Conservation (phyloP, 2,888 invertebrate genomes). For the Ennomos quercinarius region DNA sequence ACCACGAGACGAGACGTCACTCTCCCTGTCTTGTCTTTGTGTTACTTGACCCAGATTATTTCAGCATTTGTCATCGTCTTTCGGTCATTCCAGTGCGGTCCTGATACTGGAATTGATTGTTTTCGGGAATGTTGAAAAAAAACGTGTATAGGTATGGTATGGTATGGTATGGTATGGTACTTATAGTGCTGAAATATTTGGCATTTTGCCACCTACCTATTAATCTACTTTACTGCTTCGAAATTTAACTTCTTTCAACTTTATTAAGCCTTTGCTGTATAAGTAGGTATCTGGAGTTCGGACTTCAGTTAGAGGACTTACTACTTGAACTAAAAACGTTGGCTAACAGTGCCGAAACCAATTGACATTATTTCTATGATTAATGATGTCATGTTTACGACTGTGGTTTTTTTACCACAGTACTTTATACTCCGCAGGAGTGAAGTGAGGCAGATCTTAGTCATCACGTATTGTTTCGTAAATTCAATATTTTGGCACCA, state of each 20-base stretch:
- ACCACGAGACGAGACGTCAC: slow-evolving; percentile 47
- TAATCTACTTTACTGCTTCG: slow-evolving; percentile 7
- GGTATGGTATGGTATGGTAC: not conserved
- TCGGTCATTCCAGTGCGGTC: slow-evolving; percentile 11
- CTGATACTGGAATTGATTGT: slow-evolving; percentile 12
- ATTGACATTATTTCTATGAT: slow-evolving; percentile 41
- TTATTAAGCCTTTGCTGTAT: slow-evolving; percentile 13
- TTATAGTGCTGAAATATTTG: slow-evolving; percentile 19
- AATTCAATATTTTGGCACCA: not conserved
- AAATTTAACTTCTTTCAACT: slow-evolving; percentile 13
- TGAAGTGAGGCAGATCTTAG: slow-evolving; percentile 16
- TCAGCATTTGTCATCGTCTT: slow-evolving; percentile 52
- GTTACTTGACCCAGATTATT: slow-evolving; percentile 57
- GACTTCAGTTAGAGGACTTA: slow-evolving; percentile 29
- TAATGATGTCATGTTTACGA: slow-evolving; percentile 38
- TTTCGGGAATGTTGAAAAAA: not conserved
- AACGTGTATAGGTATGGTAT: not conserved
- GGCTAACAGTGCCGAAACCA: slow-evolving; percentile 28
- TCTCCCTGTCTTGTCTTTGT: slow-evolving; percentile 43
- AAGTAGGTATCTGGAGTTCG: slow-evolving; percentile 17
- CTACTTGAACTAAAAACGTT: slow-evolving; percentile 26
- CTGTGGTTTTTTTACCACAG: slow-evolving; percentile 16
- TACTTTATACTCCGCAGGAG: slow-evolving; percentile 15
- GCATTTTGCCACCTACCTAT: slow-evolving; percentile 25
- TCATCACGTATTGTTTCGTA: slow-evolving; percentile 14